phyloP scores from a whole-genome alignment of 2,797 vertebrate species.

The Tauraco hartlaubi region DNA sequence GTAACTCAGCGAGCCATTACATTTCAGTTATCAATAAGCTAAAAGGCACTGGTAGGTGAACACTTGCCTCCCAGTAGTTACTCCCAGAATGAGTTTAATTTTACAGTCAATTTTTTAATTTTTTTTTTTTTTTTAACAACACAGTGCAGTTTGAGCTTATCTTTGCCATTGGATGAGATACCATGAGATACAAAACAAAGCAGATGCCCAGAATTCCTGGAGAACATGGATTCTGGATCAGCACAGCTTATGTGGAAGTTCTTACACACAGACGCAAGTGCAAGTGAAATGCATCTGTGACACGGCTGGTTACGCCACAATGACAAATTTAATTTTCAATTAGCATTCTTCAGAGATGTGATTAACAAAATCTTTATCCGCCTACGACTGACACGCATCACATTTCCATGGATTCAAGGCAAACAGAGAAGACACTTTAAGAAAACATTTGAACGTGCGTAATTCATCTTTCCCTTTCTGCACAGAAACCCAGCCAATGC shows the following conservation, averaged over 20 bases:
- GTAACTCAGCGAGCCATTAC: neutral
- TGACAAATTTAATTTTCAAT: constrained; percentile 11
- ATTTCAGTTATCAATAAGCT: neutral
- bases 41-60: neutral
- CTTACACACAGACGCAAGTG: neutral
- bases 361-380: neutral
- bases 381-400: neutral
- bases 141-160: neutral
- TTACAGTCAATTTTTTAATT: neutral
- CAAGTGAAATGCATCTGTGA: neutral
- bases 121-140: neutral
- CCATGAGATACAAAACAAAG: neutral
- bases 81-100: neutral
- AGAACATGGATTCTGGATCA: neutral
- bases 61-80: neutral
- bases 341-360: neutral
- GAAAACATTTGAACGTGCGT: neutral
- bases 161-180: neutral
- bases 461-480: neutral
- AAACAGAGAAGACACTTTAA: constrained; percentile 22
- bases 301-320: neutral
- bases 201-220: neutral
- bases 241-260: neutral
- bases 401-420: constrained; percentile 20
- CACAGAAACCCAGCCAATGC: neutral